Percentiles rank a stretch among this genome's conserved stretches.
Conservation (phyloP, 1,140 invertebrate species). For the Cherax destructor region DNA sequence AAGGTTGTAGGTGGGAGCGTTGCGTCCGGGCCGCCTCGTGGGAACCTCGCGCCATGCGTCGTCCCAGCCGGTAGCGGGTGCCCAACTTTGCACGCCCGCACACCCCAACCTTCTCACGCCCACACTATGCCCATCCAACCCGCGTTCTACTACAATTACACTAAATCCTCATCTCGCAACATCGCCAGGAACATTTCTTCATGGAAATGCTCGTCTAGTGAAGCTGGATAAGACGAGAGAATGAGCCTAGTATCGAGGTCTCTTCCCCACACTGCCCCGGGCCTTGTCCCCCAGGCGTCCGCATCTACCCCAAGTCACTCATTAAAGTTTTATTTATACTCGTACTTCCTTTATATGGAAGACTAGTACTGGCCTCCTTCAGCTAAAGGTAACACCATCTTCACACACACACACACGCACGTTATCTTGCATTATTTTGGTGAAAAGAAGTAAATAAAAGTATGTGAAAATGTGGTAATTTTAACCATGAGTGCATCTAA, state of each 20-base stretch:
- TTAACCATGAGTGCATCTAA: conserved; percentile 34
- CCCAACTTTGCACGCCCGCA: conserved; percentile 66
- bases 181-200: not conserved
- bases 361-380: not conserved
- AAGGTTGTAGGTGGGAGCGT: not conserved
- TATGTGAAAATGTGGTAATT: conserved; percentile 16
- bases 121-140: not conserved
- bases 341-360: conserved; percentile 54
- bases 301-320: conserved; percentile 56
- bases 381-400: not conserved
- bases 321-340: conserved; percentile 69
- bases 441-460: not conserved
- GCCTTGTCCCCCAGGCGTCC: conserved; percentile 34
- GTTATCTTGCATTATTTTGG: not conserved
- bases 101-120: conserved; percentile 59
- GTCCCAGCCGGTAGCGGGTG: conserved; percentile 68
- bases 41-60: conserved; percentile 64
- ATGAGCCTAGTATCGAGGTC: conserved; percentile 37
- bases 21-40: conserved; percentile 67
- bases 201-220: too few species aligned
- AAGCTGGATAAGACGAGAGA: not conserved
- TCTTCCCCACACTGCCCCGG: conserved; percentile 19
- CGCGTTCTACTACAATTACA: not conserved
- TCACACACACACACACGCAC: not conserved
- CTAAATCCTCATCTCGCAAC: not conserved